Conservation (phyloP, 2,797 vertebrate species). For the Clarias pachynema region DNA sequence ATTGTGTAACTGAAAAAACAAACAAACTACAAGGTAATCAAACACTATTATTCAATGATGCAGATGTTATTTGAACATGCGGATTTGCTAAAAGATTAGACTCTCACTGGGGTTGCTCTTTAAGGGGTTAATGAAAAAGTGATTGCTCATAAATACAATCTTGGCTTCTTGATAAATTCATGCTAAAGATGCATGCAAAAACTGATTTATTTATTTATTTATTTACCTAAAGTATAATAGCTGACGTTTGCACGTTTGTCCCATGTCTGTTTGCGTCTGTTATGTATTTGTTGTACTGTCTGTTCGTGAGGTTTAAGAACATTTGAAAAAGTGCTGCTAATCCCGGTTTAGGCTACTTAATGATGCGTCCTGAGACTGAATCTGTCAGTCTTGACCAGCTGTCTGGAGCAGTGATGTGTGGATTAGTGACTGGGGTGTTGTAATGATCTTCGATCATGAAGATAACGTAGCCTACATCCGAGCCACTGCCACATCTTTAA, state of each 20-base stretch:
- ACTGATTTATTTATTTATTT: not conserved
- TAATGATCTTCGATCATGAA: slow-evolving; percentile 44
- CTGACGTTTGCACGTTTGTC: not conserved
- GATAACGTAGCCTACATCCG: slow-evolving; percentile 4
- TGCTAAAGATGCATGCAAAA: not conserved
- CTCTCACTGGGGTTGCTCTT: not conserved
- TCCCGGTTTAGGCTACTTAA: slow-evolving; percentile 55
- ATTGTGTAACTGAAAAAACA: not conserved
- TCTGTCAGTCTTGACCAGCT: slow-evolving; percentile 30
- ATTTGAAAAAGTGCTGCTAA: slow-evolving; percentile 52
- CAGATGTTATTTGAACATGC: not conserved
- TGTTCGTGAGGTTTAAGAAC: slow-evolving; percentile 16
- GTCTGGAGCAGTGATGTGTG: slow-evolving; percentile 28
- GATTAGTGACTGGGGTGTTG: slow-evolving; percentile 45
- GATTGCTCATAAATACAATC: not conserved
- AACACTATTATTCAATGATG: not conserved
- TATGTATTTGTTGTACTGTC: slow-evolving; percentile 29
- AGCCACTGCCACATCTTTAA: slow-evolving; percentile 8
- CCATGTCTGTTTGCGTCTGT: not conserved
- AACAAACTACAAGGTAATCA: not conserved
- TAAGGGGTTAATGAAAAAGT: slow-evolving; percentile 7
- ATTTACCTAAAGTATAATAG: not conserved
- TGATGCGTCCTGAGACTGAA: slow-evolving; percentile 41
- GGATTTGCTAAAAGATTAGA: not conserved
- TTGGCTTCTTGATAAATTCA: not conserved